Base-by-base conservation (phyloP, 2,113 vertebrate species). In the Pithys albifrons region DNA sequence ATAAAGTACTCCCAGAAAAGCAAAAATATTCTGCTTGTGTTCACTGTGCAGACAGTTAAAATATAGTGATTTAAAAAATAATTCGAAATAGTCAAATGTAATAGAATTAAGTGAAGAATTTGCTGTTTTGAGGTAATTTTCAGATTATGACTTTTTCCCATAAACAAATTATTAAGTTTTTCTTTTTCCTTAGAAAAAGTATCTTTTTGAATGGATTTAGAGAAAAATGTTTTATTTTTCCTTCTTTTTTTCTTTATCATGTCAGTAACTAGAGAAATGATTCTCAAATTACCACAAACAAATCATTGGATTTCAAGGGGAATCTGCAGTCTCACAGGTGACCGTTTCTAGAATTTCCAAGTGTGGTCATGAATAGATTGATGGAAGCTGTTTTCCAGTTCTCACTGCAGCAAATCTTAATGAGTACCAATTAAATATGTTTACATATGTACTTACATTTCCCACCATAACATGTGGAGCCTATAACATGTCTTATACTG, bases 401-500 rank as follows among this genome's bases (percentile, higher is more conserved):
- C 94, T 85, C n/a, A 64, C 65, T 92, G 61, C 89, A 77, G 76
- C 3, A 12, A 54, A 80, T 83, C 64, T 76, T 91, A 85, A 90
- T 74, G 55, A 43, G 1, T 78, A 24, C 81, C 66, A 85, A 71
- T 88, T 94, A 85, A 92, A 91, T 54, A 61, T 58, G 57, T 89
- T 89, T 91, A 70, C 35, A n/a, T 66, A 58, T 16, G 31, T 69
- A 45, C 57, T 74, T 77, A 15, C 14, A 35, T 84, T 91, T 95
- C 52, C 76, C 62, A 72, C 69, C 20, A 6, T 84, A 80, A 90
- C 25, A 82, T 45, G 27, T 71, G 46, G 61, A 27, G 6, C 70
- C 66, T 88, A 4, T 84, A 85, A 66, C 48, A 12, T 84, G 93
- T 92, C 86, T 94, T 96, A 94, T 27, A 57, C 72, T 82, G 91